Conservation (phyloP, 2,797 vertebrate genomes). For the Sebastes minor region DNA sequence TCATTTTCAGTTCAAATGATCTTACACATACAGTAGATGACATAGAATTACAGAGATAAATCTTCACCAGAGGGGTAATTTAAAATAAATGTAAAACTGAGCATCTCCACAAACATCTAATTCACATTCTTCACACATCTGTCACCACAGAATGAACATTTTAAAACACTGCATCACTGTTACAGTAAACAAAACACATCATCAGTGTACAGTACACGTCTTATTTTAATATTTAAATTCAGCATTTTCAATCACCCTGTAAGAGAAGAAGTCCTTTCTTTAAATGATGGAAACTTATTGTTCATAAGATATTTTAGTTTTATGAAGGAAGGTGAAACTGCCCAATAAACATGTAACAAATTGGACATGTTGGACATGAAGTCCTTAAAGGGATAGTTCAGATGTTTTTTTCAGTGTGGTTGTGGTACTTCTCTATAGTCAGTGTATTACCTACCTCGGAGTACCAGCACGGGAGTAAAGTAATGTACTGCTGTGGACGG, state of each 20-base stretch:
- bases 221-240: neutral
- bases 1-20: neutral
- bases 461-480: too few relatives aligned
- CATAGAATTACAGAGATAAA: conserved; percentile 1
- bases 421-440: too few relatives aligned
- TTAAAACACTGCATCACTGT: neutral
- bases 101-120: neutral
- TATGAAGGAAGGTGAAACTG: neutral
- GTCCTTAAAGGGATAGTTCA: too few relatives aligned
- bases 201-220: neutral
- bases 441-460: too few relatives aligned
- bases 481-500: too few relatives aligned
- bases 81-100: neutral
- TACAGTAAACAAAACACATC: neutral
- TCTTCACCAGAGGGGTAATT: neutral
- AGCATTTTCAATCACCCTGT: too few relatives aligned
- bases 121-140: neutral
- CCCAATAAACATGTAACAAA: neutral
- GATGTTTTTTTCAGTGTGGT: too few relatives aligned
- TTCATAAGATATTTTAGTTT: neutral
- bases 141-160: neutral
- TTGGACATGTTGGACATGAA: too few relatives aligned
- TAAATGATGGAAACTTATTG: too few relatives aligned
- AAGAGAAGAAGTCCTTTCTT: too few relatives aligned
- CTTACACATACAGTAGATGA: neutral